A percentile compares a stretch with the other conserved stretches of the same genome.
phyloP scores from a whole-genome alignment of 2,888 invertebrate genomes.

The Synanthedon tipuliformis region DNA sequence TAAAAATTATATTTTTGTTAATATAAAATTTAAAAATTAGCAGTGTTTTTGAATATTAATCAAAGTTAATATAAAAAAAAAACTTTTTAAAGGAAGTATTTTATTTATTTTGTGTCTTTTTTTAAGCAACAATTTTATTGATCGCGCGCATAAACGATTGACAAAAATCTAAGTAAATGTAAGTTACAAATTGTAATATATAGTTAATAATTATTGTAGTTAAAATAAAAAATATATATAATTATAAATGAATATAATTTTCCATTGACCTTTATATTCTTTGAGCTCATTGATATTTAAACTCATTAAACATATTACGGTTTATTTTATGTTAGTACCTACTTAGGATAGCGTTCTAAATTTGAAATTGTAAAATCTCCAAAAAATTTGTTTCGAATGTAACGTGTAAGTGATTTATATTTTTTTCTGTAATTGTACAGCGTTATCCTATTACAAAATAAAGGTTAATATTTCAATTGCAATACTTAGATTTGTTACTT shows the following conservation, averaged over 20 bases:
- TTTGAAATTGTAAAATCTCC: too few relatives aligned
- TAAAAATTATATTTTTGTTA: too few relatives aligned
- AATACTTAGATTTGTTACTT: conserved; percentile 36
- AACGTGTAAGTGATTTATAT: too few relatives aligned
- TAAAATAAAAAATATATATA: conserved; percentile 65
- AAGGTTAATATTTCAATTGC: conserved; percentile 38
- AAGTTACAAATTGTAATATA: conserved; percentile 66
- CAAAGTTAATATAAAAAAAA: background rate
- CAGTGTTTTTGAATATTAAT: too few relatives aligned
- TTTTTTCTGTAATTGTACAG: too few relatives aligned
- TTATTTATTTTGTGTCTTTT: background rate
- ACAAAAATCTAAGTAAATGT: conserved; percentile 45
- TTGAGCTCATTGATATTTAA: conserved; percentile 44
- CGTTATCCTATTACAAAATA: background rate
- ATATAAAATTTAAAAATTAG: too few relatives aligned
- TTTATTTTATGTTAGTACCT: conserved; percentile 6
- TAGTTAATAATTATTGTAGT: conserved; percentile 68
- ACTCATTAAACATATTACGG: conserved; percentile 18
- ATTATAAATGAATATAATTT: conserved; percentile 69
- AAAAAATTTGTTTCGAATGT: too few relatives aligned
- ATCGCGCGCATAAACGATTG: conserved; percentile 52
- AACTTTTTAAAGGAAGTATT: background rate
- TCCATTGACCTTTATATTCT: conserved; percentile 64
- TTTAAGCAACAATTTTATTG: conserved; percentile 30
- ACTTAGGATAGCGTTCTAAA: background rate